These are phyloP conservation scores for Mesochorus sp. DNA, from an alignment of 2,888 invertebrate genomes.

Conservation along the genomic window DNA sequence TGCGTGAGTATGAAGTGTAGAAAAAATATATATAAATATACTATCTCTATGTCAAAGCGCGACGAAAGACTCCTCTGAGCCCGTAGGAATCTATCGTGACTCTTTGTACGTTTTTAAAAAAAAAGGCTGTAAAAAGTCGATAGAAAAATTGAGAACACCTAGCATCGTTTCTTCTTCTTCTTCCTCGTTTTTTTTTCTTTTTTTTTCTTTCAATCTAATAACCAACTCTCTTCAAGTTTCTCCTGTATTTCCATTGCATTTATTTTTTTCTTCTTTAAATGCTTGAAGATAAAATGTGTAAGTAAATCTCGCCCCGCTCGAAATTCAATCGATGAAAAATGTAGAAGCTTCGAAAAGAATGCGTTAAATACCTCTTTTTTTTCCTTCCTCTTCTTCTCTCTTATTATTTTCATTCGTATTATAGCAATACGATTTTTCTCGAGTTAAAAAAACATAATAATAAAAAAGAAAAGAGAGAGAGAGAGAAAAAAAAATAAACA, in stretches of 20 bases:
- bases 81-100: slow-evolving; percentile 72
- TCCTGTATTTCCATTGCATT: slow-evolving; percentile 35
- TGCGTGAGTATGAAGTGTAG: slow-evolving; percentile 59
- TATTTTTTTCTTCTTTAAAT: slow-evolving; percentile 37
- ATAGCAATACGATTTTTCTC: slow-evolving; percentile 21
- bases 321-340: slow-evolving; percentile 58
- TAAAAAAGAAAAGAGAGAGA: neutral
- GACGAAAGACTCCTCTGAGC: slow-evolving; percentile 74
- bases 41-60: slow-evolving; percentile 70
- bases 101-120: slow-evolving; percentile 71
- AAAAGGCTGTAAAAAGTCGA: slow-evolving; percentile 75
- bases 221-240: slow-evolving; percentile 52
- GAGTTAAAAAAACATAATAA: slow-evolving; percentile 8
- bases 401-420: slow-evolving; percentile 43
- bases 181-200: slow-evolving; percentile 53
- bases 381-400: neutral
- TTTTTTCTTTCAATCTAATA: slow-evolving; percentile 59
- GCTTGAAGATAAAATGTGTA: slow-evolving; percentile 62
- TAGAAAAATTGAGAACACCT: slow-evolving; percentile 73
- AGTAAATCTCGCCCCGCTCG: slow-evolving; percentile 61
- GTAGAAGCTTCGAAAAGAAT: slow-evolving; percentile 31
- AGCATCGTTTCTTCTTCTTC: slow-evolving; percentile 54
- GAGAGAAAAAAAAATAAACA: slow-evolving; percentile 8
- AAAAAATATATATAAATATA: slow-evolving; percentile 65
- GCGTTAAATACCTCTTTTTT: neutral